phyloP scores from a whole-genome alignment of 2,797 vertebrate genomes.

The Helostoma temminkii region DNA sequence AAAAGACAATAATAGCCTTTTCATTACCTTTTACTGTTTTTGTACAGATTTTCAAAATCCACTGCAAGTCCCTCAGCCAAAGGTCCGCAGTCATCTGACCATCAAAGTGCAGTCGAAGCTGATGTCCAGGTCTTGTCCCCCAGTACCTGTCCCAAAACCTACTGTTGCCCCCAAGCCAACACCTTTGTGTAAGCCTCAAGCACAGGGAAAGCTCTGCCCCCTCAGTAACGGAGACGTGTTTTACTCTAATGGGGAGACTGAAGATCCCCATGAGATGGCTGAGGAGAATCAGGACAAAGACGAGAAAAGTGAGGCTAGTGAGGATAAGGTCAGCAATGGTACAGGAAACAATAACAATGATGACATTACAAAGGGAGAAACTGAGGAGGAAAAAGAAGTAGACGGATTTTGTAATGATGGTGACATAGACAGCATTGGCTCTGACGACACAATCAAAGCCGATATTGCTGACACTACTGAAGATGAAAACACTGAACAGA shows the following conservation, averaged over 20 bases:
- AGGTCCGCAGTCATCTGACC: slow-evolving; percentile 85
- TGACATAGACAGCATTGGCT: slow-evolving; percentile 64
- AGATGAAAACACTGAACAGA: slow-evolving; percentile 70
- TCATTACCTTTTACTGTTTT: slow-evolving; percentile 34
- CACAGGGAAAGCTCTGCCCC: slow-evolving; percentile 78
- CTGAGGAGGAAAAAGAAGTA: slow-evolving; percentile 33
- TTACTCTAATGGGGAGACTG: slow-evolving; percentile 80
- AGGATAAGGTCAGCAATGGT: slow-evolving; percentile 22
- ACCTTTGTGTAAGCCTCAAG: slow-evolving; percentile 76
- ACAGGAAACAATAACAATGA: slow-evolving; percentile 37
- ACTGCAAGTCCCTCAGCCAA: slow-evolving; percentile 89
- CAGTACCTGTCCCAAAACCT: slow-evolving; percentile 90
- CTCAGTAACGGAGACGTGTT: slow-evolving; percentile 87
- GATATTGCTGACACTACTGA: slow-evolving; percentile 69
- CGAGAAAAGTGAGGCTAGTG: slow-evolving; percentile 55
- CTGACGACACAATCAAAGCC: slow-evolving; percentile 72
- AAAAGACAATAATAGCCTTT: slow-evolving; percentile 34
- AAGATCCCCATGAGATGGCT: slow-evolving; percentile 60
- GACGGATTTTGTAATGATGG: slow-evolving; percentile 50
- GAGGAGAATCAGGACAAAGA: slow-evolving; percentile 66
- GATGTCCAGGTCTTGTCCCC: slow-evolving; percentile 85
- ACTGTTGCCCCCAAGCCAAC: slow-evolving; percentile 93
- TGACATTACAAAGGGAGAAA: slow-evolving; percentile 42
- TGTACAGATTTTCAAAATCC: slow-evolving; percentile 90
- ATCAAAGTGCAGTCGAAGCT: slow-evolving; percentile 89